These are phyloP conservation scores for Hydrozoanthus tunicans DNA, from an alignment of 64 coral and sea anemone genomes.

Conservation along the genomic window DNA sequence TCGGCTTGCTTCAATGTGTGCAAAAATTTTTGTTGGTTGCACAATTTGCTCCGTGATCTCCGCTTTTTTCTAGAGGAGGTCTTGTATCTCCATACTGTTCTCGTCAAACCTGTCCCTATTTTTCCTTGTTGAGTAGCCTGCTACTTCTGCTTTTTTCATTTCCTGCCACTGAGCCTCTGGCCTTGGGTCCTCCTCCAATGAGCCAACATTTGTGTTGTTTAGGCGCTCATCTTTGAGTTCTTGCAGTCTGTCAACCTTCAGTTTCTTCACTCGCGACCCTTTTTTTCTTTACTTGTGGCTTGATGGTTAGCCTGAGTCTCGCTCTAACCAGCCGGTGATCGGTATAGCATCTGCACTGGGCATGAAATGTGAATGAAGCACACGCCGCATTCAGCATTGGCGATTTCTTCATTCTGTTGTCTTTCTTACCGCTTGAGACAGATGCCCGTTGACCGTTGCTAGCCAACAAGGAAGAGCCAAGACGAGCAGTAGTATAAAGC, in stretches of 20 bases:
- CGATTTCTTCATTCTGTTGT: neutral
- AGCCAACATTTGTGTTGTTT: neutral
- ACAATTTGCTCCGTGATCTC: neutral
- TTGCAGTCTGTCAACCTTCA: neutral
- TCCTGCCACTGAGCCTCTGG: slow-evolving; percentile 13
- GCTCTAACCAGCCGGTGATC: neutral
- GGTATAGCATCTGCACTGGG: neutral
- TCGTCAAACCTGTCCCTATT: slow-evolving; percentile 14
- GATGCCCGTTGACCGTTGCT: neutral
- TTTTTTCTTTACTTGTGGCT: slow-evolving; percentile 18
- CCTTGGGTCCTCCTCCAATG: neutral
- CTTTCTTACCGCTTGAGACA: neutral
- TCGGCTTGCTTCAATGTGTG: neutral
- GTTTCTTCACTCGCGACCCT: slow-evolving; percentile 8
- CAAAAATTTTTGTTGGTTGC: neutral
- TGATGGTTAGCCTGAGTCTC: neutral
- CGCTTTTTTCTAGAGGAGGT: neutral
- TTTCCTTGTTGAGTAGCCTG: neutral
- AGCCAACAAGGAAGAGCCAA: neutral
- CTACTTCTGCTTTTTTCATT: slow-evolving; percentile 5
- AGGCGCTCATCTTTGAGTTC: neutral
- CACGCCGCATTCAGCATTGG: neutral
- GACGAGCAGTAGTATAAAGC: neutral
- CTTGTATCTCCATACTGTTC: neutral
- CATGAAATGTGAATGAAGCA: neutral